Evolutionary conservation across 2,113 vertebrate genomes (phyloP).

Genomic region (Ciconia boyciana): DNA sequence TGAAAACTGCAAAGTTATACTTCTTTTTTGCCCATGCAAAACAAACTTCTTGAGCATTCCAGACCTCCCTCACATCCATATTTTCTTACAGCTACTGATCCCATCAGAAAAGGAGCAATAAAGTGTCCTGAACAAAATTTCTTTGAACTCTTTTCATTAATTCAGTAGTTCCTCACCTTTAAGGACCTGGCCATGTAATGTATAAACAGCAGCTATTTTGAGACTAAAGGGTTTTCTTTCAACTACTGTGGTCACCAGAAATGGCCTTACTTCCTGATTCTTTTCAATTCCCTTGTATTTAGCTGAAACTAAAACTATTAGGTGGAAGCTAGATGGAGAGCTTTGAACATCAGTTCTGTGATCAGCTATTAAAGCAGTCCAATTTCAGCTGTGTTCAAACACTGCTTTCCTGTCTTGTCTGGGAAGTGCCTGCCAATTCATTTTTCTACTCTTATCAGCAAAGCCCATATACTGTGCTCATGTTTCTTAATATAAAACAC

Average conservation of each 20-base stretch:
- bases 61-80: background rate
- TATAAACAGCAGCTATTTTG: constrained; percentile 11
- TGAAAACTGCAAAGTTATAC: background rate
- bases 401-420: constrained; percentile 65
- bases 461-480: constrained; percentile 52
- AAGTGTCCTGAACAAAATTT: background rate
- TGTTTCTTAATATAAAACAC: constrained; percentile 65
- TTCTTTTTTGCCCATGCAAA: background rate
- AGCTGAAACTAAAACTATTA: constrained; percentile 62
- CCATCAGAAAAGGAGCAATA: background rate
- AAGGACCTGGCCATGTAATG: background rate
- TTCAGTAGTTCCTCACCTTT: constrained; percentile 3
- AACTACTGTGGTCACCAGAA: background rate
- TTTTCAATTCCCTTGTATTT: background rate
- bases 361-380: constrained; percentile 59
- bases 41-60: background rate
- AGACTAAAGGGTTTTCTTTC: constrained; percentile 45
- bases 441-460: constrained; percentile 73
- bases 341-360: constrained; percentile 60
- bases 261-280: constrained; percentile 20
- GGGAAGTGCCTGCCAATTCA: constrained; percentile 66
- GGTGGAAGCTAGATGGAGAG: constrained; percentile 13
- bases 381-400: constrained; percentile 67
- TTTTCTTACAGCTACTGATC: background rate
- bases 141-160: constrained; percentile 19